Conservation (phyloP, 2,113 vertebrate genomes). For the Eublepharis macularius region DNA sequence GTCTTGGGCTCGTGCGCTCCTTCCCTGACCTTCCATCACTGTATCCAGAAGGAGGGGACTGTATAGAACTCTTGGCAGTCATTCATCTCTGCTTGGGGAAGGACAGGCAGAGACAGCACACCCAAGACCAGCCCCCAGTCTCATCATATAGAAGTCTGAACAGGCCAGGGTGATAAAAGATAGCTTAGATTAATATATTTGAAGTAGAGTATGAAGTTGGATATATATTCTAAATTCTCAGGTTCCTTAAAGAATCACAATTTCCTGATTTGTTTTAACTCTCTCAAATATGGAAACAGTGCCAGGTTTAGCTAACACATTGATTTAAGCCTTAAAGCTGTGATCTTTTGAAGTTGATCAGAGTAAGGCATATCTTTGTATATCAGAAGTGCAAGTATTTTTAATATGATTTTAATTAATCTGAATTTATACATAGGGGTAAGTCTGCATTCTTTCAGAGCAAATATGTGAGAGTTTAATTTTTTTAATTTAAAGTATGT, state of each 20-base stretch:
- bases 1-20: not conserved
- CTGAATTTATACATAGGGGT: slow-evolving; percentile 49
- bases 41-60: not conserved
- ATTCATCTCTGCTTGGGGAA: not conserved
- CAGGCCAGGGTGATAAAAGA: not conserved
- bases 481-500: slow-evolving; percentile 57
- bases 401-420: slow-evolving; percentile 59
- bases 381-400: slow-evolving; percentile 55
- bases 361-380: slow-evolving; percentile 46
- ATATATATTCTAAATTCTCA: slow-evolving; percentile 46
- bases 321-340: slow-evolving; percentile 33
- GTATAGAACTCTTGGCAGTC: not conserved
- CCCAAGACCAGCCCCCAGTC: not conserved
- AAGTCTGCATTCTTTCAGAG: slow-evolving; percentile 32
- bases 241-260: slow-evolving; percentile 10
- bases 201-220: slow-evolving; percentile 34
- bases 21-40: not conserved
- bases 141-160: not conserved
- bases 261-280: slow-evolving; percentile 9
- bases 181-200: not conserved
- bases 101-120: not conserved
- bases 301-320: slow-evolving; percentile 36
- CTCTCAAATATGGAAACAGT: slow-evolving; percentile 41
- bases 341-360: slow-evolving; percentile 44
- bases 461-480: slow-evolving; percentile 55